Conservation (phyloP, 2,888 invertebrate genomes). For the Dicyrtomina minuta region DNA sequence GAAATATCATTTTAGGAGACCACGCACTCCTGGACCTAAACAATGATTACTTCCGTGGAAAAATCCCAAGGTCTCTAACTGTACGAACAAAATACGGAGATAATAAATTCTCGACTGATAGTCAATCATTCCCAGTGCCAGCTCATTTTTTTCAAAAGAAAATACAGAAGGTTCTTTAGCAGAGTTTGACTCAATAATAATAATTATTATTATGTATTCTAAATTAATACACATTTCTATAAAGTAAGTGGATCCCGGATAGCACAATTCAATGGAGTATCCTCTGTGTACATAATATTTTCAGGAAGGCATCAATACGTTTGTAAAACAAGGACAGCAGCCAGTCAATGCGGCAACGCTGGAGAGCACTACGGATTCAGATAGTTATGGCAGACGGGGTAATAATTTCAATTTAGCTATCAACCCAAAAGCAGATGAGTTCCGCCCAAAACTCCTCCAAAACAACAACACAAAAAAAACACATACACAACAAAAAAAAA, state of each 20-base stretch:
- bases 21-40: slow-evolving; percentile 15
- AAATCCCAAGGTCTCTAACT: slow-evolving; percentile 3
- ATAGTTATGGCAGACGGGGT: too few species aligned
- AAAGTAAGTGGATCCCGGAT: too few species aligned
- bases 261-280: too few species aligned
- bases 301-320: not conserved
- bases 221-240: too few species aligned
- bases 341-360: too few species aligned
- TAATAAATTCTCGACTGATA: slow-evolving; percentile 2
- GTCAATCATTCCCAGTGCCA: not conserved
- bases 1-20: slow-evolving; percentile 15
- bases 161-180: not conserved
- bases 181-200: too few species aligned
- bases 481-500: not conserved
- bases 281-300: too few species aligned
- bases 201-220: too few species aligned
- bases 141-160: slow-evolving; percentile 3
- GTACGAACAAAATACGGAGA: slow-evolving; percentile 24
- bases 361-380: too few species aligned
- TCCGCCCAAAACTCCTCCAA: too few species aligned
- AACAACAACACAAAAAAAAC: too few species aligned
- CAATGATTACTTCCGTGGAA: slow-evolving; percentile 6
- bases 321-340: not conserved
- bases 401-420: not conserved
- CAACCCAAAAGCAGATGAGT: not conserved